Base-by-base conservation (phyloP, 2,888 invertebrate genomes). In the Erebia epiphron region DNA sequence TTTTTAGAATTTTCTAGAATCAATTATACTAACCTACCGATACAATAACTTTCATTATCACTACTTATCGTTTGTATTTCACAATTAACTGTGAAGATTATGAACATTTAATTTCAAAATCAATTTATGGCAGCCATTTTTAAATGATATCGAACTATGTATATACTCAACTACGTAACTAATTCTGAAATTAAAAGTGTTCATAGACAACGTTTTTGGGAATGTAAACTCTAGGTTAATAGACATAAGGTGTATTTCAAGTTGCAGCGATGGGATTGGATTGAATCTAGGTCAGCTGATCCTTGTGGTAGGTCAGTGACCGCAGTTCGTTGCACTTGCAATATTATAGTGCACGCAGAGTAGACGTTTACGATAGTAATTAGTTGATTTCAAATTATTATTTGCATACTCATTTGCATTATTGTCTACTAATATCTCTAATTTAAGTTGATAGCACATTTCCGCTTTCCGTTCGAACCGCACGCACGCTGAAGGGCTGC, bases 271-370 rank as follows among this genome's bases (percentile, higher is more conserved):
- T 11, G 56, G 41, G 66, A 66, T 66, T 46, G 35, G 13, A 1
- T 1, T 9, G 65, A 66, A 79, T 77, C 74, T 79, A 73, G 79
- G 79, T 77, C 77, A 75, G 75, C 71, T 76, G 76, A 86, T 83
- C 87, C 86, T 88, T 86, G 88, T 76, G 82, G 79, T 79, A 84
- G 88, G 88, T 85, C 81, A 83, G 79, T 83, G 86, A 84, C 84
- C 84, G 74, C 72, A 71, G 73, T 76, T 78, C 79, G 76, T 71
- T 79, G 78, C 76, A 78, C 78, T 77, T 80, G 81, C 81, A 82
- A 80, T 81, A 79, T 78, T 74, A 68, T 68, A 70, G 65, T 18
- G 18, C 61, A 62, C 72, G 76, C 79, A 79, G 78, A 79, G 76
- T 71, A 77, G 75, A 79, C 72, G 73, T 66, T 70, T 67, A 69